Evolutionary conservation across 2,113 vertebrate species (phyloP), one percentile per base, ranked within the genome.

Genomic region (Chionis minor): DNA sequence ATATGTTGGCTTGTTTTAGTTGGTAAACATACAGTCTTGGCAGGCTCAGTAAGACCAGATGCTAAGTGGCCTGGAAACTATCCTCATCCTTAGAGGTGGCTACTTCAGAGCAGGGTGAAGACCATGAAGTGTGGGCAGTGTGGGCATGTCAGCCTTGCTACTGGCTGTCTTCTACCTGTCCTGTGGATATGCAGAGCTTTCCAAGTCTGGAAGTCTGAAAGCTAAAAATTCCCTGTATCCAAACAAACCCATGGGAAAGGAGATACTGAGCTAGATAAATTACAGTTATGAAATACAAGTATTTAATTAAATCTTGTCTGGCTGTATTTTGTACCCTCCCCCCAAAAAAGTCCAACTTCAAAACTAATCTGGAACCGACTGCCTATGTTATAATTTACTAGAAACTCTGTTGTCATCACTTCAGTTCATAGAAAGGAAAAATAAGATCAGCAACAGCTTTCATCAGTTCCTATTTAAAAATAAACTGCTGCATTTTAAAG

Each of bases 401-500:
- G 96, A 94, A 96, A 84, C 54, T 93, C 77, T 80, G 86, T 96
- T 97, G 94, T 97, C 97, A 97, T 96, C 97, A 94, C 95, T 96
- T 96, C 49, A 40, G 78, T 96, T 96, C 94, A 90, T 90, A 95
- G 94, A 97, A 95, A 89, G 81, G 77, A 92, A 85, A 94, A 96
- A 94, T 91, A 82, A 87, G 83, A 92, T 35, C 77, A 92, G 74
- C 70, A 85, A 75, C 1, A 2, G 66, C 32, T 95, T 95, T 95
- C 66, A 94, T 91, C 81, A 70, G 58, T 73, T 66, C 40, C 79
- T 71, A 54, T 75, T 81, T 79, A 67, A 91, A 94, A 89, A 61
- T 10, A 59, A 93, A 79, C 35, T 1, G 4, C 32, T 54, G 15
- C 49, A 47, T 79, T 92, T 81, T 70, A 71, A 70, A 67, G 44